These are phyloP conservation scores for Megathymus violae DNA, from an alignment of 1,140 invertebrate species.

Conservation along the genomic window DNA sequence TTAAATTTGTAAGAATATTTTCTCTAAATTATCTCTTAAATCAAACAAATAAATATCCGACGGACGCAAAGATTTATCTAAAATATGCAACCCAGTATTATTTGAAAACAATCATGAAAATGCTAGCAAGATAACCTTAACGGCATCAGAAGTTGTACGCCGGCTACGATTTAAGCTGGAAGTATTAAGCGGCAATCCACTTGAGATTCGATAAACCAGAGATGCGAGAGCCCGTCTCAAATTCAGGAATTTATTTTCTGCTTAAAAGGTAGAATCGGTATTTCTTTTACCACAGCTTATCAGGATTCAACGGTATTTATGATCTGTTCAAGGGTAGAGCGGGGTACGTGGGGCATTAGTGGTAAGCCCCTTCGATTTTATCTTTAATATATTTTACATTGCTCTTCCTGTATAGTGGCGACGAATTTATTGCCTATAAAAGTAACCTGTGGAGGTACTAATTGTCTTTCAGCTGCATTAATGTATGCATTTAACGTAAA, in stretches of 20 bases:
- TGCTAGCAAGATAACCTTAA: not conserved
- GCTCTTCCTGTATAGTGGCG: constrained; percentile 33
- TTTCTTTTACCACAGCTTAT: constrained; percentile 61
- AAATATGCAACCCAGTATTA: no score
- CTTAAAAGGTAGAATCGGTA: constrained; percentile 27
- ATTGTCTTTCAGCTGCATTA: constrained; percentile 32
- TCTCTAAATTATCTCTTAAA: no score
- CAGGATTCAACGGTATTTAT: constrained; percentile 63
- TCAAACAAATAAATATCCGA: no score
- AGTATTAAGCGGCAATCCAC: constrained; percentile 29
- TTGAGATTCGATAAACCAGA: constrained; percentile 28
- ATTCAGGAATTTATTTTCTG: constrained; percentile 31
- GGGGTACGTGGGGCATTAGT: constrained; percentile 53
- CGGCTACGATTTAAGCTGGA: constrained; percentile 6
- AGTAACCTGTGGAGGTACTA: constrained; percentile 30
- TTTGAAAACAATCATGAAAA: no score
- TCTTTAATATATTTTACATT: constrained; percentile 44
- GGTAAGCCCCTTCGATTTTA: constrained; percentile 57
- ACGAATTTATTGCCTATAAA: constrained; percentile 39
- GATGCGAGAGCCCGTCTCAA: constrained; percentile 21
- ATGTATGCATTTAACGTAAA: constrained; percentile 29
- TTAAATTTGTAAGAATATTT: no score
- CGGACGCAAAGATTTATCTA: no score
- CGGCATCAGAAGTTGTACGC: not conserved
- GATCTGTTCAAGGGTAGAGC: constrained; percentile 52